Base-by-base conservation (phyloP, 2,888 invertebrate genomes). In the Thecophora atra region DNA sequence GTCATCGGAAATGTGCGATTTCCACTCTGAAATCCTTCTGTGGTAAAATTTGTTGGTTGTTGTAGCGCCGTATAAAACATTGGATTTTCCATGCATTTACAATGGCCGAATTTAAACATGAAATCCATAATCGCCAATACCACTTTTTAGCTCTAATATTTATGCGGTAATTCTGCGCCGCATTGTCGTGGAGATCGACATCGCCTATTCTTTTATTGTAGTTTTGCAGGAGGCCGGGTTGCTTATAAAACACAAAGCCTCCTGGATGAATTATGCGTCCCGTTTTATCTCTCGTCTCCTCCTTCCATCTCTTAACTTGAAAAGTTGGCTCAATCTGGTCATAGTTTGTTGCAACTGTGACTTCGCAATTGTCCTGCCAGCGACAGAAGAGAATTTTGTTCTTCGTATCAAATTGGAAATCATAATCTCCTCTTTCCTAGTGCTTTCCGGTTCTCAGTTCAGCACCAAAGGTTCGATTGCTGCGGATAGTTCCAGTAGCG, bases 401-500 rank as follows among this genome's bases (percentile, higher is more conserved):
- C 2, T 52, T 52, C 8, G 13, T 19, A n/a, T 52, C 19, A 21
- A 17, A 52, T 3, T 8, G 5, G 21, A 19, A 52, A 52, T 52
- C 54, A 52, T 52, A 1, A 8, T 3, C 5, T 2, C 51, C 3
- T 15, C 51, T 2, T 3, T 15, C 17, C 5, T 17, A 51, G n/a
- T 4, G 17, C 3, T n/a, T n/a, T n/a, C n/a, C n/a, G n/a, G n/a
- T n/a, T 37, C 37, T 37, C 37, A 37, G 37, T 37, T 2, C 37
- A 37, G 37, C 37, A 37, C 37, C 37, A 37, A 37, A 37, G 37
- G 37, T 2, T 37, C 37, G 6, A 2, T 68, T 56, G 54, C 66
- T 47, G 52, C 52, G 52, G 54, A 68, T 42, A 68, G 54, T 56
- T 68, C 56, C 56, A 68, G 56, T 54, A 17, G 19, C 54, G 42